phyloP scores from a whole-genome alignment of 2,113 vertebrate genomes.

The Seriola aureovittata region DNA sequence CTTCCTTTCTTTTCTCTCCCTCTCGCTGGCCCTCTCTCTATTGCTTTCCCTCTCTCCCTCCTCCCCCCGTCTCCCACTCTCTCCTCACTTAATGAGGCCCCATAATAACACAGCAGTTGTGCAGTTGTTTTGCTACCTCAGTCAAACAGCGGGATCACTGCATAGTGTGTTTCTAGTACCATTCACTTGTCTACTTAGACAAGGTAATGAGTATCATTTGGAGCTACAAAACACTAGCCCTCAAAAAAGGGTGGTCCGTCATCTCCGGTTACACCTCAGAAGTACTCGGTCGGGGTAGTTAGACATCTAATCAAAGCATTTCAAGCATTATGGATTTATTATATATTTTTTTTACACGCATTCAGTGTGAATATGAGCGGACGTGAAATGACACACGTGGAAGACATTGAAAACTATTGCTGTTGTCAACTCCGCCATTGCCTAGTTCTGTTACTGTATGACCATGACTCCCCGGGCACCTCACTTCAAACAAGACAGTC shows the following conservation, averaged over 20 bases:
- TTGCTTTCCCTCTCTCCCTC: constrained; percentile 67
- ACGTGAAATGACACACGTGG: constrained; percentile 49
- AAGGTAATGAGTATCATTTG: constrained; percentile 88
- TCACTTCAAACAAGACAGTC: constrained; percentile 81
- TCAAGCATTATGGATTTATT: constrained; percentile 54
- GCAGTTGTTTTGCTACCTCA: constrained; percentile 88
- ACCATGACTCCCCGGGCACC: constrained; percentile 68
- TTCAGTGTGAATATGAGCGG: constrained; percentile 21
- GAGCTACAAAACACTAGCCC: constrained; percentile 79
- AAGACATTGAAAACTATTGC: constrained; percentile 48
- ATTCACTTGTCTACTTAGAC: constrained; percentile 87
- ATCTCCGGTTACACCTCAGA: constrained; percentile 80
- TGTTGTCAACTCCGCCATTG: constrained; percentile 54
- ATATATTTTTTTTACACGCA: constrained; percentile 42
- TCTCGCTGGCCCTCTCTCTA: constrained; percentile 72
- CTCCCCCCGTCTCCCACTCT: constrained; percentile 77
- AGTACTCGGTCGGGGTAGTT: constrained; percentile 56
- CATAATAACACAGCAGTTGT: constrained; percentile 88
- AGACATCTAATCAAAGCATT: constrained; percentile 72
- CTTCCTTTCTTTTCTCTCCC: constrained; percentile 48
- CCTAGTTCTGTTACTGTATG: constrained; percentile 59
- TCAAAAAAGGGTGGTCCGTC: constrained; percentile 82
- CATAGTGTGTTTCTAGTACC: constrained; percentile 83
- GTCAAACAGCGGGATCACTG: constrained; percentile 85
- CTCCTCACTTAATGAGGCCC: constrained; percentile 88